phyloP scores from a whole-genome alignment of 2,113 vertebrate species.

The Mesitornis unicolor region DNA sequence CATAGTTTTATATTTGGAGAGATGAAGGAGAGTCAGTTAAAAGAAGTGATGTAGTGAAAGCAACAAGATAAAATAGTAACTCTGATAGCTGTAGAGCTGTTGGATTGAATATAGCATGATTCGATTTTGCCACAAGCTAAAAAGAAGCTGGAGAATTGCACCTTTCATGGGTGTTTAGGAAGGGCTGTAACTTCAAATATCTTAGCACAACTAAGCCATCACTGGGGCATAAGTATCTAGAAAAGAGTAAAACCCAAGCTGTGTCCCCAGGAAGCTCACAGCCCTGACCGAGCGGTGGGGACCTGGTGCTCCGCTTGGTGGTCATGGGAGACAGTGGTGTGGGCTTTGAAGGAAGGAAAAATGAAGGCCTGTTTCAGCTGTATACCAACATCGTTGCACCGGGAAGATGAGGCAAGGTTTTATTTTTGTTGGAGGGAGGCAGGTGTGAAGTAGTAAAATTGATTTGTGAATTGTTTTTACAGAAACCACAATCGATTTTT shows the following conservation, averaged over 20 bases:
- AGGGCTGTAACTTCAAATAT: not conserved
- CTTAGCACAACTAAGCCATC: not conserved
- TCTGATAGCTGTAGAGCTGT: not conserved
- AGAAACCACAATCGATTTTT: not conserved
- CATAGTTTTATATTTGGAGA: not conserved
- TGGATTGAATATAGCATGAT: not conserved
- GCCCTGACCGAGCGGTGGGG: not conserved
- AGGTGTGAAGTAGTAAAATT: not conserved
- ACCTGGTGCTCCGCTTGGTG: not conserved
- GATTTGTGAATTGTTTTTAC: not conserved
- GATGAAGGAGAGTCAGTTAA: not conserved
- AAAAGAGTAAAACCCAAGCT: not conserved
- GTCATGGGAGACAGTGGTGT: fast-evolving
- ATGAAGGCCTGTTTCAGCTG: not conserved
- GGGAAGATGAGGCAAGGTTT: not conserved
- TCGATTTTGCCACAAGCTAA: not conserved
- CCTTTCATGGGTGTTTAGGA: not conserved
- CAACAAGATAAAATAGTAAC: not conserved
- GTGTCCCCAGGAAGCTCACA: fast-evolving
- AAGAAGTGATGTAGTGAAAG: not conserved
- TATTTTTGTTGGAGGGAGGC: not conserved
- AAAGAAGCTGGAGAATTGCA: not conserved
- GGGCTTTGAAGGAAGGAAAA: not conserved
- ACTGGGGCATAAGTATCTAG: not conserved
- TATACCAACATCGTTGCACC: not conserved